Conservation (phyloP, 92 coral and sea anemone genomes). For the Zoanthus sansibaricus region DNA sequence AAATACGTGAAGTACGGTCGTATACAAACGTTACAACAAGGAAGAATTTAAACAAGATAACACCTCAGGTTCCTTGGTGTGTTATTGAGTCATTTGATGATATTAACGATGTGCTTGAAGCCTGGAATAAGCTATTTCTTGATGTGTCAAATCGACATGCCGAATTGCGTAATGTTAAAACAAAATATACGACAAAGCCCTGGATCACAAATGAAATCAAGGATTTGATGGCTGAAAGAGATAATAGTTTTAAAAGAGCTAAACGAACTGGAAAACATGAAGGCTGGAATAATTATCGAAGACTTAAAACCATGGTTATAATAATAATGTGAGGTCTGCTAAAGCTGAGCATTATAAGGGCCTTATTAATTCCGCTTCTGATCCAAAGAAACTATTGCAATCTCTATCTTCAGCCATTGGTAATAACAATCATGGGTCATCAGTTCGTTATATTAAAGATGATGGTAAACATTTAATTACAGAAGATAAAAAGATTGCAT, state of each 20-base stretch:
- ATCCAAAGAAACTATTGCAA: conserved; percentile 35
- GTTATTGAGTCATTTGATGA: conserved; percentile 57
- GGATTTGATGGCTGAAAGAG: conserved; percentile 65
- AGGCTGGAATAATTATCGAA: conserved; percentile 60
- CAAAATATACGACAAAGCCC: conserved; percentile 50
- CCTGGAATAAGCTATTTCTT: conserved; percentile 59
- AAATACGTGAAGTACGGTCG: conserved; percentile 57
- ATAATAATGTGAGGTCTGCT: conserved; percentile 16
- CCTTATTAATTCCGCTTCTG: conserved; percentile 35
- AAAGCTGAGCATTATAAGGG: conserved; percentile 18
- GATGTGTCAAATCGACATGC: conserved; percentile 67
- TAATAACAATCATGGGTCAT: conserved; percentile 9
- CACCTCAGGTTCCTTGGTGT: conserved; percentile 33
- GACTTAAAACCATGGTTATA: conserved; percentile 39
- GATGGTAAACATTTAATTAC: conserved; percentile 33
- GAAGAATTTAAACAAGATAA: conserved; percentile 50
- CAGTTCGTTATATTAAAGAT: conserved; percentile 2
- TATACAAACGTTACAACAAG: conserved; percentile 54
- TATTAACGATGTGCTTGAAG: conserved; percentile 58
- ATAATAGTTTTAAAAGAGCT: conserved; percentile 62
- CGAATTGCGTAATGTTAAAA: conserved; percentile 37
- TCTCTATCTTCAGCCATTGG: conserved; percentile 17
- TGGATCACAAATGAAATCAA: conserved; percentile 57
- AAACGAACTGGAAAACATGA: conserved; percentile 60
- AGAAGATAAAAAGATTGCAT: conserved; percentile 54